Conservation (phyloP, 2,113 vertebrate species). For the Hemiscyllium ocellatum region DNA sequence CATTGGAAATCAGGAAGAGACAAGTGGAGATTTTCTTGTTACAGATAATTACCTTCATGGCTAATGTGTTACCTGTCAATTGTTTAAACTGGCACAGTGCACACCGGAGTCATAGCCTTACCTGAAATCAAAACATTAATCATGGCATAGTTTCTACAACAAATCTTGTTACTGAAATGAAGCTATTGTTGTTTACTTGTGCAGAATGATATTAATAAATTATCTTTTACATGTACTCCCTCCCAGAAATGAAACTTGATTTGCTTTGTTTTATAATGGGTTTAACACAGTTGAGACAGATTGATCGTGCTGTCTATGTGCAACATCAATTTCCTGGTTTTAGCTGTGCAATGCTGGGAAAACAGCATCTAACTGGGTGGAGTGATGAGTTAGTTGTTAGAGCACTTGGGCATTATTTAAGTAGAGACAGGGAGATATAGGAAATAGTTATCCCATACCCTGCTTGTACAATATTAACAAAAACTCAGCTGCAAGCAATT, state of each 20-base stretch:
- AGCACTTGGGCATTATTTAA: background rate
- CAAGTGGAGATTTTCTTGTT: too few species aligned
- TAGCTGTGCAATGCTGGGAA: background rate
- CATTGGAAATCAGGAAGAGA: too few species aligned
- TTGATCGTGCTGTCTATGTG: background rate
- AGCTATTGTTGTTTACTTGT: constrained; percentile 61
- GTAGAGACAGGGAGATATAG: background rate
- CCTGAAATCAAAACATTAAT: background rate
- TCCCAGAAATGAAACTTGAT: background rate
- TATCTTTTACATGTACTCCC: background rate
- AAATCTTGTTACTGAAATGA: background rate
- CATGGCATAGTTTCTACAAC: background rate
- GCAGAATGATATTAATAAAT: constrained; percentile 26
- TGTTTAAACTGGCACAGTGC: background rate
- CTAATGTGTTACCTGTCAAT: too few species aligned
- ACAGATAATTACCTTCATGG: too few species aligned
- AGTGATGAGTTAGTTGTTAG: background rate
- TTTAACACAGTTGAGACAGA: background rate
- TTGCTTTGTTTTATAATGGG: background rate
- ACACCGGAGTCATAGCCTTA: background rate
- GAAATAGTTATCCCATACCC: background rate
- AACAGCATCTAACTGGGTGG: too few species aligned
- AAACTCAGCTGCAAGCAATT: background rate
- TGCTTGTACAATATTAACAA: background rate
- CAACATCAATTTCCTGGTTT: background rate